Base-by-base conservation (phyloP, 23 tunicate species). In the Trididemnum miniatum region DNA sequence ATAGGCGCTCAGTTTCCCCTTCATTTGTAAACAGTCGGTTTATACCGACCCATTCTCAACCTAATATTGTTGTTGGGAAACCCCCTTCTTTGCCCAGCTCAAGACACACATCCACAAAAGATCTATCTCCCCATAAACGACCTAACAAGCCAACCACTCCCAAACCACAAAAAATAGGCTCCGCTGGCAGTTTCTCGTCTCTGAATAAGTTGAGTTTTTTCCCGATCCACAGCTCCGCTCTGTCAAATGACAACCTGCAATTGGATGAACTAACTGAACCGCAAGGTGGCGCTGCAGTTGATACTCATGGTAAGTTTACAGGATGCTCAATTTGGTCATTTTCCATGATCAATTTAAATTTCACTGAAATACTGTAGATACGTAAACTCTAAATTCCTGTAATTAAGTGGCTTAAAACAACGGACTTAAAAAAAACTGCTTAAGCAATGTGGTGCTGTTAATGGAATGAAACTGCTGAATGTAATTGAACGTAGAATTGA, bases 71-170 rank as follows among this genome's bases (percentile, higher is more conserved):
- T 29, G 12, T 9, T 25, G 18, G 5, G 4, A 52, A 77, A 54
- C 66, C 66, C 2, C 59, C 79, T 23, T n/a, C 30, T 2, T 12
- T 20, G 3, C 31, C 59, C 2, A 20, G 28, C 31, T 4, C 20
- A 20, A 52, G 82, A 27, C 26, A 52, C 30, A 7, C 3, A 9
- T 77, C 82, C 1, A 15, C 54, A 20, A 52, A 77, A 29, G 82
- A 77, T 28, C 2, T 77, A 2, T 5, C 67, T 1, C 35, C 66
- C 31, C 31, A 52, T 4, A 28, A n/a, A 54, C 38, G 77, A 67
- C 92, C 92, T n/a, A 82, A 22, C 71, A 88, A 88, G 65, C 92
- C 92, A 51, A 88, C 92, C 35, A 82, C 92, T 26, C 92, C 92
- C 1, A 88, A 88, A 67, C 92, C 92, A 22, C 54, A 73, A 52